Conservation (phyloP, 2,888 invertebrate species). For the Drosophila pseudotakahashii region DNA sequence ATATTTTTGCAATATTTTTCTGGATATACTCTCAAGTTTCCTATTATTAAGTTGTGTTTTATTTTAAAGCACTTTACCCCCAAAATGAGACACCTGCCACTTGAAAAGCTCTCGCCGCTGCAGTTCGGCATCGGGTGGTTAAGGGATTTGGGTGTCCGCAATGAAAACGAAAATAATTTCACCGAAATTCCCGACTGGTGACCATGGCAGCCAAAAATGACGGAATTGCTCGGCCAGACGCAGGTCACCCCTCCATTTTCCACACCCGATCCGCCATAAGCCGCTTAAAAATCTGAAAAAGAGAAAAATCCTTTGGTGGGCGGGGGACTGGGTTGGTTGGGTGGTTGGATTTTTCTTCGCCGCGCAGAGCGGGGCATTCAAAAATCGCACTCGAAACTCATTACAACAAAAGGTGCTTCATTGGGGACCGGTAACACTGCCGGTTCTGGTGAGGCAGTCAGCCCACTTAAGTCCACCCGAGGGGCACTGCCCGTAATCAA, state of each 20-base stretch:
- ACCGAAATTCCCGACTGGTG: slow-evolving; percentile 30
- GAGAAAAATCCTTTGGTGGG: slow-evolving; percentile 24
- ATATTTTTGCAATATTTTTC: no score
- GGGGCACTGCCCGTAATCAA: slow-evolving; percentile 65
- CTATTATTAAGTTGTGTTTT: not conserved
- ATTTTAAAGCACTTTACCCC: slow-evolving; percentile 15
- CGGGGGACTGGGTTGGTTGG: not conserved
- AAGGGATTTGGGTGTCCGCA: slow-evolving; percentile 26
- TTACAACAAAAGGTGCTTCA: slow-evolving; percentile 81
- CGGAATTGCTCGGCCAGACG: slow-evolving; percentile 23
- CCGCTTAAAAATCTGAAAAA: slow-evolving; percentile 67
- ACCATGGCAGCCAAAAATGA: slow-evolving; percentile 56
- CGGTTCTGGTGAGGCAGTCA: slow-evolving; percentile 41
- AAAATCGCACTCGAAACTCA: slow-evolving; percentile 76
- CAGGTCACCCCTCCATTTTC: not conserved
- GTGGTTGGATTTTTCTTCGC: slow-evolving; percentile 1
- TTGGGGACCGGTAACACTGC: slow-evolving; percentile 49
- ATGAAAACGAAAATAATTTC: slow-evolving; percentile 56
- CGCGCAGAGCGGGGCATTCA: slow-evolving; percentile 39
- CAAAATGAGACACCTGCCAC: slow-evolving; percentile 25
- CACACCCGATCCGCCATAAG: slow-evolving; percentile 51
- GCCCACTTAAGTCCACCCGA: slow-evolving; percentile 72
- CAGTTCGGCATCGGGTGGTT: slow-evolving; percentile 14
- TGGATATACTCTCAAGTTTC: not conserved
- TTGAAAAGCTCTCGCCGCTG: slow-evolving; percentile 15